Evolutionary conservation across 2,113 vertebrate species (phyloP).

Genomic region (Thomomys bottae): DNA sequence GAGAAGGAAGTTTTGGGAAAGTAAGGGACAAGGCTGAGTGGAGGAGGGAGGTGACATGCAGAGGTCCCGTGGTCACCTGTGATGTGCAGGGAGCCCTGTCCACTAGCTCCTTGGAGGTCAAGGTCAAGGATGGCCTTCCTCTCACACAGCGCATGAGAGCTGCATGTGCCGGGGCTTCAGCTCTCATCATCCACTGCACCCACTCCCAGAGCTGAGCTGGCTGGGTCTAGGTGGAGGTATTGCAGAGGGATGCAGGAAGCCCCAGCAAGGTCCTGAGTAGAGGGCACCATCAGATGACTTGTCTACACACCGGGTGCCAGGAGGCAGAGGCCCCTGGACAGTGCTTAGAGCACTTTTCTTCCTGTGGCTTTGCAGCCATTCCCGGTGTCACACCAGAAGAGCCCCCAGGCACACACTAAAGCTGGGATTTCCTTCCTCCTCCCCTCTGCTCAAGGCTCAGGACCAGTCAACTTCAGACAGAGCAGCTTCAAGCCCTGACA

Average conservation of each 20-base stretch:
- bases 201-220: background rate
- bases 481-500: background rate
- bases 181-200: background rate
- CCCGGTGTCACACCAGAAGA: too few species aligned
- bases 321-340: background rate
- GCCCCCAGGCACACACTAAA: background rate
- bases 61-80: background rate
- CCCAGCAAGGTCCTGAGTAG: background rate
- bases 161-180: background rate
- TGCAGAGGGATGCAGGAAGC: background rate
- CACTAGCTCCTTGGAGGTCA: background rate
- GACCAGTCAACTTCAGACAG: background rate
- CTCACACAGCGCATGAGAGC: too few species aligned
- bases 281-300: background rate
- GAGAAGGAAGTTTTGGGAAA: background rate
- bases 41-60: fast-evolving
- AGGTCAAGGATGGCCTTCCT: background rate
- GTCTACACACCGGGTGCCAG: background rate
- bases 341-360: too few species aligned
- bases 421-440: background rate
- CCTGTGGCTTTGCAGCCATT: too few species aligned
- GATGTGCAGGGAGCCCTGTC: background rate
- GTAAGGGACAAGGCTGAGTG: too few species aligned
- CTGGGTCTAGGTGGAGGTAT: background rate
- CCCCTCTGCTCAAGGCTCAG: background rate